Conservation (phyloP, 1,140 invertebrate species). For the Philopotamus ludificatus region DNA sequence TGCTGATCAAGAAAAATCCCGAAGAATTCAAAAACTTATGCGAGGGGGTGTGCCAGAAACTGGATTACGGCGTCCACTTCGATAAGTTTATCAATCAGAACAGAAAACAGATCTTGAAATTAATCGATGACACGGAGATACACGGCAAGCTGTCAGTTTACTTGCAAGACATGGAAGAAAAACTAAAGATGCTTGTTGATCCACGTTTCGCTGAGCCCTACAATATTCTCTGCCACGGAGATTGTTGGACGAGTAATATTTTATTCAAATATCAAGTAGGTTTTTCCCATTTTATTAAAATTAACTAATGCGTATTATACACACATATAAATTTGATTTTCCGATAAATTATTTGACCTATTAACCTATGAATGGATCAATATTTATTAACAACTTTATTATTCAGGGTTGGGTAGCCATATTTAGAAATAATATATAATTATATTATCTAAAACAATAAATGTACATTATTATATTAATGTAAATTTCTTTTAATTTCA, state of each 20-base stretch:
- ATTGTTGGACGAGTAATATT: slow-evolving; percentile 59
- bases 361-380: too few species aligned
- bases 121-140: slow-evolving; percentile 7
- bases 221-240: slow-evolving; percentile 56
- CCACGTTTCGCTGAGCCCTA: slow-evolving; percentile 45
- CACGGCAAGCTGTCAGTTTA: slow-evolving; percentile 1
- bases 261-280: slow-evolving; percentile 50
- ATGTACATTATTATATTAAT: not conserved
- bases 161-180: slow-evolving; percentile 4
- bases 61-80: slow-evolving; percentile 9
- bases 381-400: not conserved
- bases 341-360: too few species aligned
- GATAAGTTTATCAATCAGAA: slow-evolving; percentile 13
- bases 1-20: slow-evolving; percentile 49
- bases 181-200: slow-evolving; percentile 8
- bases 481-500: slow-evolving; percentile 24
- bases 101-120: slow-evolving; percentile 4
- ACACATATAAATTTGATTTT: not conserved
- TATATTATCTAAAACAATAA: not conserved
- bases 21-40: slow-evolving; percentile 42
- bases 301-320: not conserved
- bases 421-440: not conserved
- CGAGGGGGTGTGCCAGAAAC: not conserved
- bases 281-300: not conserved
- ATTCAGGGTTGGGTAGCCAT: not conserved